Base-by-base conservation (phyloP, 2,888 invertebrate species). In the Euplagia quadripunctaria region DNA sequence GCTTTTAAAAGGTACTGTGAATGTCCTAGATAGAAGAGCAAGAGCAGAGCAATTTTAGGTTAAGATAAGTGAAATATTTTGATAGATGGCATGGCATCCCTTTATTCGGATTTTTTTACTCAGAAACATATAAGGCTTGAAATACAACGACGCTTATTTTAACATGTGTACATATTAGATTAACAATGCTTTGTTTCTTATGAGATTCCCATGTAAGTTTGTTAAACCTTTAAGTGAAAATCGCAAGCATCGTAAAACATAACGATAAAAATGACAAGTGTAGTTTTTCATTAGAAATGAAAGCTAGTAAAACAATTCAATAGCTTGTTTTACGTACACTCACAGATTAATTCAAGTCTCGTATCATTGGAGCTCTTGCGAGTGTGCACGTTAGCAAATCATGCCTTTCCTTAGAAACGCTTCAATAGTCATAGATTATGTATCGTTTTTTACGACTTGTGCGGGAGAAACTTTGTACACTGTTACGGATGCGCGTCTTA, bases 361-460 rank as follows among this genome's bases (percentile, higher is more conserved):
- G 82, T 86, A 84, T 84, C 79, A 88, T 87, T 85, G 83, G 85
- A 82, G 82, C 86, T 74, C 82, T 61, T 76, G 85, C 87, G 86
- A 86, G 86, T 88, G 83, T 76, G 85, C 87, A 87, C 87, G 86
- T 88, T 86, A 87, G 87, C 86, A 88, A 88, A 89, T 90, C 87
- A 90, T 89, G 87, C 86, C 87, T 86, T 84, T 90, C 89, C 90
- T 90, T 89, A 83, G 90, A 88, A 87, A 91, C 91, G 93, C 94
- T 89, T 93, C 88, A 93, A 91, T 93, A 86, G 91, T 88, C 80
- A 79, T 81, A 82, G 88, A 92, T 88, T 90, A 93, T 93, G 93
- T 91, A 88, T 86, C 83, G 90, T 90, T 93, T 92, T 92, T 91
- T 84, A 84, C 70, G 86, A 82, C 79, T 75, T 79, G 80, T 76